Base-by-base conservation (phyloP, 2,888 invertebrate genomes). In the Hoplodrina blanda region DNA sequence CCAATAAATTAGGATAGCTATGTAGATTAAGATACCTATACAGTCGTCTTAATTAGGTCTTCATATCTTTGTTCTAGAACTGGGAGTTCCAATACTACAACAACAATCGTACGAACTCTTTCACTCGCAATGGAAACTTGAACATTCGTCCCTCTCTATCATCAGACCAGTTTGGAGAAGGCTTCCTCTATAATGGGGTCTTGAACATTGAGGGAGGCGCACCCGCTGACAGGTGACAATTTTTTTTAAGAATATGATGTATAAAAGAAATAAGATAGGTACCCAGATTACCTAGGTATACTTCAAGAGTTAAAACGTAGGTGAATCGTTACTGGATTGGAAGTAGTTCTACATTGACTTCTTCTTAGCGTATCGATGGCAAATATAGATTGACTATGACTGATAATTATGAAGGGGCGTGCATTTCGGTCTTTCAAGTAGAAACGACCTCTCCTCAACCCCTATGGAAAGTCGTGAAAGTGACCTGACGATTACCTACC, bases 21-120 rank as follows among this genome's bases (percentile, higher is more conserved):
- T 19, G 5, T 11, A 25, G 2, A 25, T 25, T 13, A 57, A 53
- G 17, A 33, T 52, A 41, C 41, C 33, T 33, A 41, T 13, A 10
- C 15, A 25, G n/a, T 13, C 1, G 10, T 50, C 8, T 15, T 37
- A 67, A 57, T 53, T 1, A 37, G 2, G 0, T 11, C 2, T 4
- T 53, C 4, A 44, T 62, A 30, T 17, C 19, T 66, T 73, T 73
- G 76, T 92, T 90, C 46, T 87, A 97, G 97, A 97, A 97, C 89
- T 97, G 97, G 97, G 97, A 97, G 89, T 97, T 97, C 90, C 97
- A 97, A 90, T 97, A 97, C 92, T 97, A 97, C 89, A 96, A 91
- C 82, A 97, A 97, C 92, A 97, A 97, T 88, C 95, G 97, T 37
- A 93, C 96, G 0, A 97, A 97, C 91, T 97, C 97, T 60, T 97